Percentiles rank a stretch among this genome's conserved stretches.
Evolutionary conservation across 2,113 vertebrate species (phyloP).

Genomic region (Melierax canorus): DNA sequence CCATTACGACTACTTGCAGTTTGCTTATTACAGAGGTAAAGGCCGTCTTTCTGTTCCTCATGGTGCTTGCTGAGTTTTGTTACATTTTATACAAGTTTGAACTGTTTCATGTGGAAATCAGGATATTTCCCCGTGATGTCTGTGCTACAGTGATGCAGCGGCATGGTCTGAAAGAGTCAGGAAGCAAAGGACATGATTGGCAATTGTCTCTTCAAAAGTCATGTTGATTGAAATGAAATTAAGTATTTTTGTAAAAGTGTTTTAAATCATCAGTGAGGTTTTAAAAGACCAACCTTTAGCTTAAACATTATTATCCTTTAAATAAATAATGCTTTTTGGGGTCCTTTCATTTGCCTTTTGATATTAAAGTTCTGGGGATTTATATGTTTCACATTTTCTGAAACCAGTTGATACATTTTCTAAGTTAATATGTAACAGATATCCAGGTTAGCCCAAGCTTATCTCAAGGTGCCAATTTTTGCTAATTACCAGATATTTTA

Average conservation of each 20-base stretch:
- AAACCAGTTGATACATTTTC: not conserved
- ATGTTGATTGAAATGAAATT: not conserved
- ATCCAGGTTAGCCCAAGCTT: not conserved
- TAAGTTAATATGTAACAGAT: not conserved
- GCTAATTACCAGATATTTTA: not conserved
- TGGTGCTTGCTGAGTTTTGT: not conserved
- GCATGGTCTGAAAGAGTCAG: not conserved
- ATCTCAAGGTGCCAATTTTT: not conserved
- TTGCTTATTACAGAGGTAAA: slow-evolving; percentile 91
- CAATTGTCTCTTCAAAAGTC: not conserved
- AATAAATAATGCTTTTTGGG: not conserved
- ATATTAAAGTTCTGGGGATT: not conserved
- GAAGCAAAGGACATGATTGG: not conserved
- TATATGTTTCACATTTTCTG: not conserved
- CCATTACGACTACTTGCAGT: slow-evolving; percentile 95
- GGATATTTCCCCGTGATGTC: not conserved
- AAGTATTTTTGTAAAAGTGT: not conserved
- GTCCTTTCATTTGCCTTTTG: not conserved
- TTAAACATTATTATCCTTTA: not conserved
- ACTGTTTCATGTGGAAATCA: not conserved
- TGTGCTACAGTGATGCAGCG: too few relatives aligned
- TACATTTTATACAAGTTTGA: not conserved
- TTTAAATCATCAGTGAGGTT: not conserved
- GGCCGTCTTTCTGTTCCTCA: not conserved
- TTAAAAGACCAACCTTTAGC: not conserved